These are phyloP conservation scores for Betta splendens DNA, from an alignment of 2,797 vertebrate genomes.

Conservation along the genomic window DNA sequence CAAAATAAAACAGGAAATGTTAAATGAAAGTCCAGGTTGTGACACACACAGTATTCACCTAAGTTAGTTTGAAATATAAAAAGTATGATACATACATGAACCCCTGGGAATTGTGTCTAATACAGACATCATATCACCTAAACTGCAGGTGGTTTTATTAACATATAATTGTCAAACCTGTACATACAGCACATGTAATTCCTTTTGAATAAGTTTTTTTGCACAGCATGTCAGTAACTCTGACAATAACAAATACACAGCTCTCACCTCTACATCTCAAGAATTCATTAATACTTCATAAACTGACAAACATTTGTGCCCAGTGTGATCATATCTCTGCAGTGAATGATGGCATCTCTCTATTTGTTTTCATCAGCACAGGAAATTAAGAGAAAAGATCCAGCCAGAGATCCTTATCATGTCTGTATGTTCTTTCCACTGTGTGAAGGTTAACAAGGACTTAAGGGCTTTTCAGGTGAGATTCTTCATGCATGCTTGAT, in stretches of 20 bases:
- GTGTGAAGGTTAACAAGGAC: constrained; percentile 35
- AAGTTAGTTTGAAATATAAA: too few relatives aligned
- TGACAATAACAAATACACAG: constrained; percentile 51
- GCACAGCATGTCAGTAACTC: constrained; percentile 48
- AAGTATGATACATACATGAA: too few relatives aligned
- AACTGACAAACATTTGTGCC: constrained; percentile 53
- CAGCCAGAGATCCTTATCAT: constrained; percentile 45
- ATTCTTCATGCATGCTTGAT: constrained; percentile 6
- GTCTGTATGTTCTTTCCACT: constrained; percentile 20
- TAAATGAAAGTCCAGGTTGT: too few relatives aligned
- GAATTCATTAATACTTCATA: constrained; percentile 65
- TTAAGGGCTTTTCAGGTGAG: constrained; percentile 17
- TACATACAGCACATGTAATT: constrained; percentile 33
- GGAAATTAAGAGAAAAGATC: constrained; percentile 65
- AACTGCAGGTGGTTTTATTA: constrained; percentile 17
- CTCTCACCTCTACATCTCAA: constrained; percentile 24
- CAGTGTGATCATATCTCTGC: constrained; percentile 45
- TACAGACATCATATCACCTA: constrained; percentile 13
- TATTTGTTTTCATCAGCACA: constrained; percentile 40
- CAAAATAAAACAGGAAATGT: too few relatives aligned
- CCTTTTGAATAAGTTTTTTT: constrained; percentile 51
- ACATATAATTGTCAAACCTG: constrained; percentile 55
- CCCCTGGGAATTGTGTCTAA: too few relatives aligned
- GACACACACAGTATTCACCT: too few relatives aligned
- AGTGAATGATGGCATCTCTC: constrained; percentile 48